Conservation (phyloP, 2,113 vertebrate genomes). For the Protobothrops flavoviridis region DNA sequence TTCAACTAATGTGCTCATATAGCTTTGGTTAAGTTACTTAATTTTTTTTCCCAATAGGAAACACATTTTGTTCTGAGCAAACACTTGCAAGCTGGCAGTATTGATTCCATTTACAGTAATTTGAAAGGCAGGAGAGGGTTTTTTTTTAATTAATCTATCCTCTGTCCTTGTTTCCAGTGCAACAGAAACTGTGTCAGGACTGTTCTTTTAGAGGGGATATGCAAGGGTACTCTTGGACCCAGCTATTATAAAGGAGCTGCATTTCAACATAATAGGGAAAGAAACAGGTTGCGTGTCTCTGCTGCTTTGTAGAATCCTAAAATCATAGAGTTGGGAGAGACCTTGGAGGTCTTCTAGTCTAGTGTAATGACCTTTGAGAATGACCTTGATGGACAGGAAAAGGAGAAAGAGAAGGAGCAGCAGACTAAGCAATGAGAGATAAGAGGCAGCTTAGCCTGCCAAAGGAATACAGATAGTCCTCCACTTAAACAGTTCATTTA, state of each 20-base stretch:
- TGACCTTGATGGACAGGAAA: too few species aligned
- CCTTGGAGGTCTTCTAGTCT: not conserved
- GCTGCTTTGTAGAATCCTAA: not conserved
- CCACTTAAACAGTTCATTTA: too few species aligned
- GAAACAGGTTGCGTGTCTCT: not conserved
- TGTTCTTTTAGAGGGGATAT: not conserved
- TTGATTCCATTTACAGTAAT: not conserved
- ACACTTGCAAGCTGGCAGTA: too few species aligned
- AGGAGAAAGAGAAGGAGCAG: too few species aligned
- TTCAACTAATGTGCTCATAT: not conserved
- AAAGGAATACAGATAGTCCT: too few species aligned
- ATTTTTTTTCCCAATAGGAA: not conserved
- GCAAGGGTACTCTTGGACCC: not conserved
- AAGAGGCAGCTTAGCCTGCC: too few species aligned
- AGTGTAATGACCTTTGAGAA: too few species aligned
- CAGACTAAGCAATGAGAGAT: too few species aligned
- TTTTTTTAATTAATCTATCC: not conserved
- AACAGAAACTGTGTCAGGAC: not conserved
- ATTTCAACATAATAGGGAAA: not conserved
- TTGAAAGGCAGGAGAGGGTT: not conserved
- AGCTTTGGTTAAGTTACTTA: not conserved
- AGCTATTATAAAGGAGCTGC: not conserved
- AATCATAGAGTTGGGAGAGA: not conserved
- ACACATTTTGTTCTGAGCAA: not conserved
- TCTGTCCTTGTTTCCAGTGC: not conserved